Evolutionary conservation across 2,888 invertebrate species (phyloP), one percentile per base, ranked within the genome.

Genomic region (Eucera pruinosa): DNA sequence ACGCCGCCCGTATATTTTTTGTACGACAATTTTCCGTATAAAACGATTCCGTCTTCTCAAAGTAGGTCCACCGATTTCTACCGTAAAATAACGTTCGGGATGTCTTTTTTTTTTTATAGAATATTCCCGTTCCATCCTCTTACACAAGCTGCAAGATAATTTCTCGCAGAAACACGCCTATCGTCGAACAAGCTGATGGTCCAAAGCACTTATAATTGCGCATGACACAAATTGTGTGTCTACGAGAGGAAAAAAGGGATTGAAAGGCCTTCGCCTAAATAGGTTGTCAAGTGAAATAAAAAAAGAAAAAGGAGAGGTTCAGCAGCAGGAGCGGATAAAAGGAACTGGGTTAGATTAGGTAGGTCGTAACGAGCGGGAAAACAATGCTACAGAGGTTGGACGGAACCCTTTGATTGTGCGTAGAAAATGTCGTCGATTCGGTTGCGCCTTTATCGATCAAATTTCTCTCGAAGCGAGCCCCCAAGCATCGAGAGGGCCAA

Each of bases 271-370:
- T 52, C 57, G 52, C 18, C n/a, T 54, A 71, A 71, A 71, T 64
- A 58, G 66, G 64, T 71, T 74, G 70, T 76, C 54, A 58, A 9
- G 39, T 39, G 60, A 66, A 60, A 69, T 57, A 30, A 57, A 13
- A 18, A 9, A n/a, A 43, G 15, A n/a, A 43, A n/a, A 9, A 11
- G 3, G 15, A 5, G 7, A 64, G 47, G 45, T n/a, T 30, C 23
- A n/a, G 33, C 20, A 54, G 7, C 33, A 18, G n/a, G 45, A 4
- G 30, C 47, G 76, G 50, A 43, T 71, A 61, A 64, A 45, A 77
- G 50, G 47, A 71, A 78, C 36, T 76, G 50, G 77, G 78, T 79
- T 77, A 54, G 60, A 71, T 64, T 60, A 58, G 60, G 48, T 67
- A 52, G 61, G 15, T 64, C 54, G 18, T 33, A 54, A 71, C 52